Evolutionary conservation across 2,797 vertebrate species (phyloP), one percentile per base, ranked within the genome.

Genomic region (Spinus olivaceus): DNA sequence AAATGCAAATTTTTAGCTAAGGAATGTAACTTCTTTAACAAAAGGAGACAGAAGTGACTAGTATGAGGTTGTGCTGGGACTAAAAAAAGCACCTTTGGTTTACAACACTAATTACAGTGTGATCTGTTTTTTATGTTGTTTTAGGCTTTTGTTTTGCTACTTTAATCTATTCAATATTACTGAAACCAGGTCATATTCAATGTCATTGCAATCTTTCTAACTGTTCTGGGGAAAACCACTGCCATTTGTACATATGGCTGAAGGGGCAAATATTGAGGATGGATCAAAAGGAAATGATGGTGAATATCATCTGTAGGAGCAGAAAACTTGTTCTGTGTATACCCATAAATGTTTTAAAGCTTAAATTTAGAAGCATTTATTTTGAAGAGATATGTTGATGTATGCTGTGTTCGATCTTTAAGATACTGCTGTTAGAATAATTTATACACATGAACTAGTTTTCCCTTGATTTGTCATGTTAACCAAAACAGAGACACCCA

Each of bases 1-100:
- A 88, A 95, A 93, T 63, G 81, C 78, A 92, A 88, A 93, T 90
- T 85, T 88, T 60, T 95, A 88, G 67, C 42, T 73, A 92, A 65
- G 41, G 15, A 61, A 73, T 1, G 8, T 86, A 93, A 74, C 37
- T 50, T 37, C 74, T 54, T 93, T 59, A 77, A 90, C 28, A 86
- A 96, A 93, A 74, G 27, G 60, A 74, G 46, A 53, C 27, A 72
- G 70, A 88, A 49, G 7, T 71, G n/a, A 54, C 72, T 89, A 70
- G 30, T 63, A 21, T 72, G 35, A 41, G 69, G 22, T 65, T 84
- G 54, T 86, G 35, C 44, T 78, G 44, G 78, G 44, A 35, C 69
- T 93, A 49, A 88, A 41, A 96, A 82, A 85, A 88, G 86, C 56
- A 54, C 50, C 83, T 90, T 80, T 72, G 64, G 41, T 71, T 86